These are phyloP conservation scores for Dipodomys spectabilis DNA, from an alignment of 2,113 vertebrate genomes.

Conservation along the genomic window DNA sequence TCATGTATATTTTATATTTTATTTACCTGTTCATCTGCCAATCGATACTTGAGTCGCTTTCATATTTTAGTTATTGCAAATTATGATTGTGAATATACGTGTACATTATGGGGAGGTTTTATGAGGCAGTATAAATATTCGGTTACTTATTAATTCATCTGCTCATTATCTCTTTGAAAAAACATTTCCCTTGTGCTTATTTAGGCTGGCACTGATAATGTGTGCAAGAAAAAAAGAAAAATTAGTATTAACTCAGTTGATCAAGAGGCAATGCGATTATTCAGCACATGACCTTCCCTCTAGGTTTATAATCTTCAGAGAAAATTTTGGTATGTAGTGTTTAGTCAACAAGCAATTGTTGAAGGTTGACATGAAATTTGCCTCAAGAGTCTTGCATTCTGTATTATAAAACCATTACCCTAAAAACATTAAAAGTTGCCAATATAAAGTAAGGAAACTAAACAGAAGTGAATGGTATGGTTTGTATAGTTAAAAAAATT, in stretches of 20 bases:
- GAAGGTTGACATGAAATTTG: not conserved
- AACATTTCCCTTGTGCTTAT: not conserved
- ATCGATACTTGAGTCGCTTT: not conserved
- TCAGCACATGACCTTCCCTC: slow-evolving; percentile 13
- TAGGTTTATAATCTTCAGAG: slow-evolving; percentile 34
- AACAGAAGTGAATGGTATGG: not conserved
- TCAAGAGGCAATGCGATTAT: not conserved
- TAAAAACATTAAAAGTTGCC: not conserved
- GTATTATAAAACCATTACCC: not conserved
- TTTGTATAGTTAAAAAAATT: not conserved
- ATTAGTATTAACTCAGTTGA: not conserved
- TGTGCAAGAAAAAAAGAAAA: not conserved
- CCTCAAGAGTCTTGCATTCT: not conserved
- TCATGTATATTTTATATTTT: not conserved
- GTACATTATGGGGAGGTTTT: not conserved
- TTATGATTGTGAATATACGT: not conserved
- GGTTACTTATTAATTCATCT: slow-evolving; percentile 11
- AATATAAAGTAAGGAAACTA: not conserved
- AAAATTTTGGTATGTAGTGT: not conserved
- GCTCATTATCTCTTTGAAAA: not conserved
- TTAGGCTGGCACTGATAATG: not conserved
- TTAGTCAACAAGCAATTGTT: not conserved
- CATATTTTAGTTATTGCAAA: not conserved
- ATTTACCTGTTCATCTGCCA: not conserved
- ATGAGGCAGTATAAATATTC: not conserved